Evolutionary conservation across 2,113 vertebrate species (phyloP).

Genomic region (Carassius gibelio): DNA sequence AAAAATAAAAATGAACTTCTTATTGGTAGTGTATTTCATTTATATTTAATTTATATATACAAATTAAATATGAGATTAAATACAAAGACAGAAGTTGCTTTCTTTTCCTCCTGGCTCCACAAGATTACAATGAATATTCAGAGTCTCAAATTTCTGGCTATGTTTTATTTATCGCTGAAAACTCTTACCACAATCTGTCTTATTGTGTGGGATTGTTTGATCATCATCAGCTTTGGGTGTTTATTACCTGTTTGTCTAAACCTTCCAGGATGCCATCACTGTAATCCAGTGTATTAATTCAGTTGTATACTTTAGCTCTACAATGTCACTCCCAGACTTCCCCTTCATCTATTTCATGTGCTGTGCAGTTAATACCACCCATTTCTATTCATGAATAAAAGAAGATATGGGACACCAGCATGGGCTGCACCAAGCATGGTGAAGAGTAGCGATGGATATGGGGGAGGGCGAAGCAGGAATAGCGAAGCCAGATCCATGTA

Average conservation of each 20-base stretch:
- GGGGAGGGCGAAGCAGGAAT: constrained; percentile 36
- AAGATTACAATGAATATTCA: neutral
- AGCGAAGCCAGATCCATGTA: neutral
- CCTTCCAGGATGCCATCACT: neutral
- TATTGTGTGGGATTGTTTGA: neutral
- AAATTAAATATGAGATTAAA: neutral
- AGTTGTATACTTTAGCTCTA: neutral
- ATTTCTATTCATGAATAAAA: constrained; percentile 74
- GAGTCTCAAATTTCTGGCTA: neutral
- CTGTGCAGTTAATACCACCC: constrained; percentile 44
- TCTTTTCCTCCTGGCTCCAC: neutral
- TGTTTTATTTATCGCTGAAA: neutral
- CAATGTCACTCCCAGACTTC: neutral
- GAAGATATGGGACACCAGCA: constrained; percentile 66
- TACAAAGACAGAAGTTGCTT: neutral
- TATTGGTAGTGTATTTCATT: neutral
- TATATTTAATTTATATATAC: neutral
- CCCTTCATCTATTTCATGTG: neutral
- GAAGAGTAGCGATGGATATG: constrained; percentile 14
- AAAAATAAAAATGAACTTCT: neutral
- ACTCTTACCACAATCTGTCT: neutral
- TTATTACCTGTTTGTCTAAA: constrained; percentile 6
- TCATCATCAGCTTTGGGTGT: neutral
- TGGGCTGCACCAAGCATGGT: constrained; percentile 47
- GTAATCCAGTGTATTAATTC: neutral